Percentiles rank a stretch among this genome's conserved stretches.
These are phyloP conservation scores for Hydropsyche tenuis DNA, from an alignment of 1,140 invertebrate species.

Conservation along the genomic window DNA sequence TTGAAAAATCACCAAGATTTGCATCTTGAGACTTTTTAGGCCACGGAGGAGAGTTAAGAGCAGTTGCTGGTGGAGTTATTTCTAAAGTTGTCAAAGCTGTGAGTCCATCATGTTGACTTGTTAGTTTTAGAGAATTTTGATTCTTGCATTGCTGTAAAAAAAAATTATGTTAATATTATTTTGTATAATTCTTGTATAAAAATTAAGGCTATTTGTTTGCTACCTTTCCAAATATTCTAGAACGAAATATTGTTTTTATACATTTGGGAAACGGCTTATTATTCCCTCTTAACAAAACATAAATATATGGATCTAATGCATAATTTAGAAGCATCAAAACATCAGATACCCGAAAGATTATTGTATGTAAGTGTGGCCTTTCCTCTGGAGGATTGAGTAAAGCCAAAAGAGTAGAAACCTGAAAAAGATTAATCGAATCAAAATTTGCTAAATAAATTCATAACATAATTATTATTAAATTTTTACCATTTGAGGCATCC, in stretches of 20 bases:
- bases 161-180: background rate
- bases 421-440: slow-evolving; percentile 42
- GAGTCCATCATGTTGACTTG: slow-evolving; percentile 46
- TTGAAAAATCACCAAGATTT: slow-evolving; percentile 25
- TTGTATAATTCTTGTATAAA: background rate
- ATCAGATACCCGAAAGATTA: slow-evolving; percentile 70
- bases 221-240: slow-evolving; percentile 49
- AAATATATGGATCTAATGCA: slow-evolving; percentile 81
- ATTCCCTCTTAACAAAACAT: slow-evolving; percentile 73
- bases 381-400: slow-evolving; percentile 55
- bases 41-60: slow-evolving; percentile 45
- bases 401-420: slow-evolving; percentile 75
- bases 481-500: slow-evolving; percentile 86
- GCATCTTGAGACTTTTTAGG: slow-evolving; percentile 35
- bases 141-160: slow-evolving; percentile 39
- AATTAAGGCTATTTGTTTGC: too few relatives aligned
- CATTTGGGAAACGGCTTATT: slow-evolving; percentile 50
- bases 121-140: slow-evolving; percentile 45
- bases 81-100: slow-evolving; percentile 45
- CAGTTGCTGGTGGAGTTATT: slow-evolving; percentile 44
- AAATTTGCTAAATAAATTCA: slow-evolving; percentile 1
- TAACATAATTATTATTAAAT: slow-evolving; percentile 30
- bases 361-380: slow-evolving; percentile 40
- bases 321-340: slow-evolving; percentile 82
- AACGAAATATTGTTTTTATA: slow-evolving; percentile 47